These are phyloP conservation scores for Vidua macroura DNA, from an alignment of 2,113 vertebrate genomes.

Conservation along the genomic window DNA sequence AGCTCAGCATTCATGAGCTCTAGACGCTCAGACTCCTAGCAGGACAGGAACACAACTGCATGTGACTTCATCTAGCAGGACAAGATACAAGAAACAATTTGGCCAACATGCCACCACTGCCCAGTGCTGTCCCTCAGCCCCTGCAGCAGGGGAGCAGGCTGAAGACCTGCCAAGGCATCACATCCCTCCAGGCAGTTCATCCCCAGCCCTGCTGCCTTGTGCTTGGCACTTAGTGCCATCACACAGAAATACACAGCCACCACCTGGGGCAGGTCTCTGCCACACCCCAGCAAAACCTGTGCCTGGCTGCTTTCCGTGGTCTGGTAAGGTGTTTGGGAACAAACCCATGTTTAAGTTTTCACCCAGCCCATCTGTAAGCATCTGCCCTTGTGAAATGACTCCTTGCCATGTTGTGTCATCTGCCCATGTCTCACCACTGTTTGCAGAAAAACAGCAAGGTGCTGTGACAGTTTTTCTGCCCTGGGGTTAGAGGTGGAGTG, in stretches of 20 bases:
- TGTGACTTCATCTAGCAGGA: not conserved
- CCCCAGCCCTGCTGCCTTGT: not conserved
- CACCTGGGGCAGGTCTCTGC: not conserved
- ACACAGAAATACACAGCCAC: not conserved
- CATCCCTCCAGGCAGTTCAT: not conserved
- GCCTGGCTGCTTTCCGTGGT: not conserved
- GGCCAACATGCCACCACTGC: not conserved
- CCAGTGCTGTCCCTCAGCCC: not conserved
- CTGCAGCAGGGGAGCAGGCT: not conserved
- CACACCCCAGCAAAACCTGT: not conserved
- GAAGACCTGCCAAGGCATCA: not conserved
- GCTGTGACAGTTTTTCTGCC: not conserved
- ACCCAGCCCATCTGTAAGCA: not conserved
- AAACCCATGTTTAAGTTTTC: not conserved
- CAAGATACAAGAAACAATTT: not conserved
- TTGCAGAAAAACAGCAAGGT: not conserved
- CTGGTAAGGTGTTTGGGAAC: not conserved
- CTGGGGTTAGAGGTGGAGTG: not conserved
- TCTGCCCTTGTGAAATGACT: not conserved
- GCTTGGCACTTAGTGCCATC: not conserved
- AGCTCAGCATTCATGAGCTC: conserved; percentile 95
- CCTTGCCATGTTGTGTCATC: not conserved
- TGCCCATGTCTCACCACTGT: not conserved
- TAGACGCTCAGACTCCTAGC: conserved; percentile 90
- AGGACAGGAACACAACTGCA: not conserved